Conservation (phyloP, 2,888 invertebrate genomes). For the Caenorhabditis imperialis region DNA sequence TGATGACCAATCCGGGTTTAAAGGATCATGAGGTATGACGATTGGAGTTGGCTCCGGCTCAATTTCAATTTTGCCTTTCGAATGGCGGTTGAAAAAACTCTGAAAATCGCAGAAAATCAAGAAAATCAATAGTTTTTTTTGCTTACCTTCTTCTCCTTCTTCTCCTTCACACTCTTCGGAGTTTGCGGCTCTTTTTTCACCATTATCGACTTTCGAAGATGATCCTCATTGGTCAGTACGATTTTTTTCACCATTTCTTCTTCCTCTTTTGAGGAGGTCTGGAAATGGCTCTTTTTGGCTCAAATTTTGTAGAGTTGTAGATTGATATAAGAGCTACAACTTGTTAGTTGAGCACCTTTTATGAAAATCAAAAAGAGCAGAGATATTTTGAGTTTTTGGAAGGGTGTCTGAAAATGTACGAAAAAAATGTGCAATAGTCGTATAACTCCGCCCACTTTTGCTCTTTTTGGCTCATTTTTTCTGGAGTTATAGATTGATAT, state of each 20-base stretch:
- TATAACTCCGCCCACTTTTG: no score
- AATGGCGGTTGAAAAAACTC: conserved; percentile 3
- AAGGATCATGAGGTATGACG: conserved; percentile 4
- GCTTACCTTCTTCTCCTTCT: conserved; percentile 12
- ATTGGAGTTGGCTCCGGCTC: conserved; percentile 13
- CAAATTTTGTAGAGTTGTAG: no score
- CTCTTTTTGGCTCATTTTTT: no score
- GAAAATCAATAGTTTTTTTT: not conserved
- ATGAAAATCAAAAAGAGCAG: no score
- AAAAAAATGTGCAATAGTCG: no score
- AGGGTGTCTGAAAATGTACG: no score
- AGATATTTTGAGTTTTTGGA: no score
- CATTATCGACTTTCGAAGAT: conserved; percentile 34
- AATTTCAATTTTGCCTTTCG: conserved; percentile 33
- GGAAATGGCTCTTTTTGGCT: no score
- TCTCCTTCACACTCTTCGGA: conserved; percentile 29
- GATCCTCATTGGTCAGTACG: conserved; percentile 20
- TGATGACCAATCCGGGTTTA: conserved; percentile 36
- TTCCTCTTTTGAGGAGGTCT: conserved; percentile 24
- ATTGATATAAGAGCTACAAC: no score
- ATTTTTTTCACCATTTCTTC: conserved; percentile 23
- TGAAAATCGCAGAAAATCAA: no score
- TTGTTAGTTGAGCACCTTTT: no score
- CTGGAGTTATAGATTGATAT: no score
- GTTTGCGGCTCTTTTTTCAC: conserved; percentile 27